A percentile compares a stretch with the other conserved stretches of the same genome.
phyloP scores from a whole-genome alignment of 2,113 vertebrate genomes.

The Emydura subglobosa region DNA sequence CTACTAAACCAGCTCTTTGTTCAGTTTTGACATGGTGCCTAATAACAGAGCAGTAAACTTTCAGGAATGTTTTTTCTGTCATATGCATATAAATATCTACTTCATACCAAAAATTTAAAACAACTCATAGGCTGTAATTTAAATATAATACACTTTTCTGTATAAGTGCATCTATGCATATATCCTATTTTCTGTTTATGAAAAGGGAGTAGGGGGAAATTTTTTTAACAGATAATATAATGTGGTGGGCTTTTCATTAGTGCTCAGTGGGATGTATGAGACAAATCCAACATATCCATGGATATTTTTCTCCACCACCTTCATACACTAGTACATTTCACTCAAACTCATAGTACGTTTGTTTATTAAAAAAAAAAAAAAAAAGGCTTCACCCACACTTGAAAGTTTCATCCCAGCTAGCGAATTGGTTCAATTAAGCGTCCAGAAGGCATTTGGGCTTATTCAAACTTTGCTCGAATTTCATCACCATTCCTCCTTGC shows the following conservation, averaged over 20 bases:
- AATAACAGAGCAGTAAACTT: slow-evolving; percentile 21
- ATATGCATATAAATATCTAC: slow-evolving; percentile 43
- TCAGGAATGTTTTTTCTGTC: slow-evolving; percentile 71
- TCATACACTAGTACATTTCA: background rate
- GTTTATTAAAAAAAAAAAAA: background rate
- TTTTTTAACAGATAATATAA: slow-evolving; percentile 30
- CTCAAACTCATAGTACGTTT: background rate
- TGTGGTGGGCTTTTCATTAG: background rate
- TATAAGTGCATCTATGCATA: background rate
- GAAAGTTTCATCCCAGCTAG: background rate
- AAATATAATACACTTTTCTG: slow-evolving; percentile 22
- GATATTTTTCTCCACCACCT: background rate
- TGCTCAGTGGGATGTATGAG: slow-evolving; percentile 19
- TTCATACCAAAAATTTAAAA: slow-evolving; percentile 23
- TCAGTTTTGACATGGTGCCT: slow-evolving; percentile 61
- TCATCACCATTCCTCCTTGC: background rate
- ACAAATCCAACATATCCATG: background rate
- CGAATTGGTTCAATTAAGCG: background rate
- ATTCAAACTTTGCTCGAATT: background rate
- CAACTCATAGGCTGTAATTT: slow-evolving; percentile 35
- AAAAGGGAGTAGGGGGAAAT: slow-evolving; percentile 28
- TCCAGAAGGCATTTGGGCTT: background rate
- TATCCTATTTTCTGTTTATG: slow-evolving; percentile 45
- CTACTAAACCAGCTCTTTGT: slow-evolving; percentile 66
- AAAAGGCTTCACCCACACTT: background rate